Evolutionary conservation across 2,888 invertebrate species (phyloP), one percentile per base, ranked within the genome.

Genomic region (Harmothoe impar): DNA sequence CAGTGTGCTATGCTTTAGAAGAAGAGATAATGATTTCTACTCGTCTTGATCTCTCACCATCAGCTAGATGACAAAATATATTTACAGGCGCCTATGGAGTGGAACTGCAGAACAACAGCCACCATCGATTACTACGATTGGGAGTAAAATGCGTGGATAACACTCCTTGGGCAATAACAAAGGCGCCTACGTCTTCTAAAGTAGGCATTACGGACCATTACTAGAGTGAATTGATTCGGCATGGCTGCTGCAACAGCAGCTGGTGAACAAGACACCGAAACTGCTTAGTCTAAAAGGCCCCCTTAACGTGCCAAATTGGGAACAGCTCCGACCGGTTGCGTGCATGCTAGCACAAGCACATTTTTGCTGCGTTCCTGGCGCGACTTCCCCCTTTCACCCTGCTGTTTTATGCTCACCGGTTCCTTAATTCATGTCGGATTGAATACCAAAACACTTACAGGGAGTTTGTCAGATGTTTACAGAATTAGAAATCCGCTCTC

Each of bases 281-380:
- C 20, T 62, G 62, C 62, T 62, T 62, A n/a, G 62, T 62, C 12
- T 62, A 5, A 62, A 62, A 62, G 62, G 62, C 62, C 20, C 10
- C 62, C 62, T n/a, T 62, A 62, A 62, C n/a, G 62, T 62, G 62
- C 20, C 62, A 62, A 62, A 62, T 62, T 62, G 62, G 15, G 62
- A 62, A 62, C 62, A 62, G 20, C 20, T 62, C n/a, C 62, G 7
- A 3, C n/a, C n/a, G 43, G 10, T 43, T 43, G 43, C 43, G 20
- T 62, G 62, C 62, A 62, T 62, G 62, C 62, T 62, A 62, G 20
- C 62, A n/a, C 62, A n/a, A n/a, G 62, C n/a, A 62, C 43, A 43
- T 43, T 43, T 43, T 43, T 10, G 10, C 43, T 43, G 43, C 10
- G 43, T 43, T 43, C 43, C 43, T 43, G 43, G 43, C 43, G 43